phyloP scores from a whole-genome alignment of 2,113 vertebrate species.

The Cheirogaleus medius region DNA sequence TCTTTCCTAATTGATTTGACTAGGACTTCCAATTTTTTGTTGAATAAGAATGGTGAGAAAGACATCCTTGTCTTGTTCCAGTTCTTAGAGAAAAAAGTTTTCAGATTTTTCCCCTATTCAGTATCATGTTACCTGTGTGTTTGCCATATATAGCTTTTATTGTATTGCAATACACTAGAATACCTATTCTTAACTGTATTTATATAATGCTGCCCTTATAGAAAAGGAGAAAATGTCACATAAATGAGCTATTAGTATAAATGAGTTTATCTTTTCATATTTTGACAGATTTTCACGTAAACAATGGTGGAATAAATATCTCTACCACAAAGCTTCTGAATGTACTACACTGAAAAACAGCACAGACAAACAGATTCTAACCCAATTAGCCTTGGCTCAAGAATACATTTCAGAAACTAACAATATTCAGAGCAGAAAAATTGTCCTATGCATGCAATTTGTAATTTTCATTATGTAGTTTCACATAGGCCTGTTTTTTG shows the following conservation, averaged over 20 bases:
- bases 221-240: neutral
- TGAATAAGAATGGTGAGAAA: neutral
- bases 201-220: neutral
- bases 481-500: neutral
- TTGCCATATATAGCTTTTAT: neutral
- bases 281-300: neutral
- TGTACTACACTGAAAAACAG: neutral
- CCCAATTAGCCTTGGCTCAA: neutral
- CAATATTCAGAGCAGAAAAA: neutral
- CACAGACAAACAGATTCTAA: neutral
- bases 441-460: neutral
- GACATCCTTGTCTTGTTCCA: neutral
- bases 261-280: neutral
- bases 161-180: neutral
- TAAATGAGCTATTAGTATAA: neutral
- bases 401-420: neutral
- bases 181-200: neutral
- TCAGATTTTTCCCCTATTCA: neutral
- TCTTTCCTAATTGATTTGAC: neutral
- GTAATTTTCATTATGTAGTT: neutral
- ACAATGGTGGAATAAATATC: neutral
- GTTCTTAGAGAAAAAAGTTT: neutral
- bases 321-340: neutral
- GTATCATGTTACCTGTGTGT: neutral
- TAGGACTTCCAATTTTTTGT: neutral